Evolutionary conservation across 2,113 vertebrate species (phyloP).

Genomic region (Marmota monax): DNA sequence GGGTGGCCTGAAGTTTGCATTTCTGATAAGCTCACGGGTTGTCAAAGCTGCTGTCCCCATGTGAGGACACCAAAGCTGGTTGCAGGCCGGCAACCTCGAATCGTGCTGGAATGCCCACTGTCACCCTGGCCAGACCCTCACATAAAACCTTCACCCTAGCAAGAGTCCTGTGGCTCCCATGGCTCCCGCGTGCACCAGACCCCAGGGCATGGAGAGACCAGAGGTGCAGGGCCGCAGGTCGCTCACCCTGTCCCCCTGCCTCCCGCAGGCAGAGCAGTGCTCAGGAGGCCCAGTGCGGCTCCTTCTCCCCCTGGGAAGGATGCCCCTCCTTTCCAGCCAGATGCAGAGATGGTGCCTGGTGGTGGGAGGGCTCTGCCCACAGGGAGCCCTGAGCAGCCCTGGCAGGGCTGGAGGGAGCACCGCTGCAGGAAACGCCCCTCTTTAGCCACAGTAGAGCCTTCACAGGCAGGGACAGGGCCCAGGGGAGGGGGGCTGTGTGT

Average conservation of each 20-base stretch:
- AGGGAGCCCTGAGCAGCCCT: no score
- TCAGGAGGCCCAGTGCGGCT: accelerated
- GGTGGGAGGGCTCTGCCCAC: background rate
- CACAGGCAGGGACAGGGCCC: background rate
- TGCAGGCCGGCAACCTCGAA: background rate
- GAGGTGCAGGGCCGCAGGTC: accelerated
- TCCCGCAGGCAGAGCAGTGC: accelerated
- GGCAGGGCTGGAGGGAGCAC: background rate
- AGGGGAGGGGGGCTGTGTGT: accelerated
- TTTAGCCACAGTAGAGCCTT: no score
- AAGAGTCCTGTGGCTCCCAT: no score
- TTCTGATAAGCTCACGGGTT: background rate
- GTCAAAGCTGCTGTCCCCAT: background rate
- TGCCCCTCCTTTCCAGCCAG: background rate
- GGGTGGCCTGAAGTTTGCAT: background rate
- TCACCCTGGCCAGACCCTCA: background rate
- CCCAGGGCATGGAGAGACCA: no score
- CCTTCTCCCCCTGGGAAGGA: accelerated
- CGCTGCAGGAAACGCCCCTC: no score
- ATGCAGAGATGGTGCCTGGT: accelerated
- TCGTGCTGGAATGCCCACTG: background rate
- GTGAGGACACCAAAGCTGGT: background rate
- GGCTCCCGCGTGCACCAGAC: no score
- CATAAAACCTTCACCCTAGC: accelerated
- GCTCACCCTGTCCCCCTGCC: no score